A percentile compares a stretch with the other conserved stretches of the same genome.
Conservation (phyloP, 2,113 vertebrate genomes). For the Lipophrys pholis region DNA sequence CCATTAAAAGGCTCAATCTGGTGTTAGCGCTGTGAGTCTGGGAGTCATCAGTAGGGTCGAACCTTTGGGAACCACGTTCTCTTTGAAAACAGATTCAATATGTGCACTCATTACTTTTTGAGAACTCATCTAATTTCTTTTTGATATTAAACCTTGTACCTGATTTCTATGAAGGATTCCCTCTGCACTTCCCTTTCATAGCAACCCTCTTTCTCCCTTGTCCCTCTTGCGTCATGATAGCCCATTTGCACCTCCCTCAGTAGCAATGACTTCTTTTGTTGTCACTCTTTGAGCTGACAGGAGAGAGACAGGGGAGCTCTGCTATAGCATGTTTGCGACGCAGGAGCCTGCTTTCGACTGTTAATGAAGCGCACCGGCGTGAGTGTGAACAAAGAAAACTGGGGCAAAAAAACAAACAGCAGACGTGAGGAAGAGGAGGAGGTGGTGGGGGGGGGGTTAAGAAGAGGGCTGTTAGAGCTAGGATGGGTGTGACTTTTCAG, state of each 20-base stretch:
- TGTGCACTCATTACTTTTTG: too few relatives aligned
- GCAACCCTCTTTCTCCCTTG: neutral
- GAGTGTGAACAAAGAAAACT: constrained; percentile 37
- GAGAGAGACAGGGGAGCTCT: constrained; percentile 3
- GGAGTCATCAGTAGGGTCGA: too few relatives aligned
- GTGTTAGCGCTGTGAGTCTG: too few relatives aligned
- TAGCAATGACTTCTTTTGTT: constrained; percentile 49
- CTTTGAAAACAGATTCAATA: too few relatives aligned
- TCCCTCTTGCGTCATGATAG: constrained; percentile 23
- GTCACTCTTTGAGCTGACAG: neutral
- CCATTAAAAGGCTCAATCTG: too few relatives aligned
- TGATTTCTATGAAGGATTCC: constrained; percentile 1
- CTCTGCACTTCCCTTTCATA: constrained; percentile 14
- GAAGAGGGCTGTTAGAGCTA: constrained; percentile 27
- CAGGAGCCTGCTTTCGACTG: constrained; percentile 27
- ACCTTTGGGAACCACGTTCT: too few relatives aligned
- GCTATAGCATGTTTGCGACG: constrained; percentile 46
- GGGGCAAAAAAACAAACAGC: constrained; percentile 48
- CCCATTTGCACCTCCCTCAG: constrained; percentile 36
- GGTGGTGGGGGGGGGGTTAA: constrained; percentile 14
- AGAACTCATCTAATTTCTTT: too few relatives aligned
- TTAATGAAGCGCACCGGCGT: constrained; percentile 39
- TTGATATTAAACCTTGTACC: too few relatives aligned
- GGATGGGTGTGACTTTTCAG: constrained; percentile 38
- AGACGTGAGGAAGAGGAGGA: constrained; percentile 28